A percentile compares a stretch with the other conserved stretches of the same genome.
These are phyloP conservation scores for Octonoba sinensis DNA, from an alignment of 2,888 invertebrate species.

Conservation along the genomic window DNA sequence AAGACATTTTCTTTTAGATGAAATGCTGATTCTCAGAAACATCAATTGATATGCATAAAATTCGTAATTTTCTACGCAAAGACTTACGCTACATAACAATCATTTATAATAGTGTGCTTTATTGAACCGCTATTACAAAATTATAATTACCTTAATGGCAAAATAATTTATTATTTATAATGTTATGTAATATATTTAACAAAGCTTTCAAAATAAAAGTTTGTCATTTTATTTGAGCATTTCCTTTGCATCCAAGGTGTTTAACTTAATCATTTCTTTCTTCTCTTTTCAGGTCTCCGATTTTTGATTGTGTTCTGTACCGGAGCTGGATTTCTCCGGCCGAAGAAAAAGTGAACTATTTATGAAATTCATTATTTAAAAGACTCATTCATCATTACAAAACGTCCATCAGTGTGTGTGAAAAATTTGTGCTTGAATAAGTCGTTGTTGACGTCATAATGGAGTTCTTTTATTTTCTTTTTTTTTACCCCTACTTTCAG, in stretches of 20 bases:
- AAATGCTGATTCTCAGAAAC: too few species aligned
- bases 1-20: too few species aligned
- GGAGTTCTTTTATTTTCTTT: too few species aligned
- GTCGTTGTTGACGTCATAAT: too few species aligned
- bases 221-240: background rate
- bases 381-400: background rate
- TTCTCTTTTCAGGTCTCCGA: slow-evolving; percentile 44
- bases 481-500: too few species aligned
- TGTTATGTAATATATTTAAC: background rate
- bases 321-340: slow-evolving; percentile 46
- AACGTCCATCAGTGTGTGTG: too few species aligned
- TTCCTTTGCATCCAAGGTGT: background rate
- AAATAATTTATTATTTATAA: background rate
- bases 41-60: too few species aligned
- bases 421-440: too few species aligned
- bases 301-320: slow-evolving; percentile 18
- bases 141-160: background rate
- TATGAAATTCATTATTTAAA: slow-evolving; percentile 51
- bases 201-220: background rate
- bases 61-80: too few species aligned
- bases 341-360: slow-evolving; percentile 37
- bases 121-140: background rate
- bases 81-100: too few species aligned
- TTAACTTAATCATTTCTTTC: background rate
- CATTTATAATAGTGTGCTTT: background rate